Evolutionary conservation across 2,888 invertebrate genomes (phyloP), one percentile per base, ranked within the genome.

Genomic region (Drosophila anomelani): DNA sequence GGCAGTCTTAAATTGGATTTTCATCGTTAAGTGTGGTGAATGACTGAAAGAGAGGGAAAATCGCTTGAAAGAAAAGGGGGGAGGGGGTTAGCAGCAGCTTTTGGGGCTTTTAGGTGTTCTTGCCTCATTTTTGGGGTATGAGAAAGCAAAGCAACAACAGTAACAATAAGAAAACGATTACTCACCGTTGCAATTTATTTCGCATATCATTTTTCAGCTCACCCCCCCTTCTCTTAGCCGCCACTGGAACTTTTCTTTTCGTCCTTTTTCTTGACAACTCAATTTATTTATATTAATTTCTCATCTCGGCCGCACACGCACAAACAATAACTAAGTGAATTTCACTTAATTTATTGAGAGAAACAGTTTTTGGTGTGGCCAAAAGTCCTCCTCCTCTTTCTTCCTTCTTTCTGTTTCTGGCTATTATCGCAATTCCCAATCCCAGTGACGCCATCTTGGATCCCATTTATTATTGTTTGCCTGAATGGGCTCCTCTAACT

Each of bases 221-320:
- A 10, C 46, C 29, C 6, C 8, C 46, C 5, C 32, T 29, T 29
- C 38, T 53, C 36, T 9, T 20, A 4, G 26, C 26, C 26, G 26
- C 26, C 26, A 26, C 26, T 26, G 26, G 26, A 26, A 26, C 4
- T 26, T 29, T 38, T 46, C 15, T 39, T 47, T 34, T 46, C 51
- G 20, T 53, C 36, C 15, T 62, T 26, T 43, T 12, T 43, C 23
- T 90, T 92, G 92, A 92, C 92, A 92, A 92, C 92, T 92, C 92
- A 92, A 92, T 92, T 92, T 92, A 92, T 92, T 92, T 92, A 91
- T 92, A 92, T 92, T 92, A 92, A 92, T 92, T 92, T 92, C 89
- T 91, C 72, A 83, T 88, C 87, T 86, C 77, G 76, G 29, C 61
- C 56, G 26, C 41, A 34, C 38, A 44, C 47, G 17, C 44, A 72